Base-by-base conservation (phyloP, 2,113 vertebrate genomes). In the Bubo blakistoni region DNA sequence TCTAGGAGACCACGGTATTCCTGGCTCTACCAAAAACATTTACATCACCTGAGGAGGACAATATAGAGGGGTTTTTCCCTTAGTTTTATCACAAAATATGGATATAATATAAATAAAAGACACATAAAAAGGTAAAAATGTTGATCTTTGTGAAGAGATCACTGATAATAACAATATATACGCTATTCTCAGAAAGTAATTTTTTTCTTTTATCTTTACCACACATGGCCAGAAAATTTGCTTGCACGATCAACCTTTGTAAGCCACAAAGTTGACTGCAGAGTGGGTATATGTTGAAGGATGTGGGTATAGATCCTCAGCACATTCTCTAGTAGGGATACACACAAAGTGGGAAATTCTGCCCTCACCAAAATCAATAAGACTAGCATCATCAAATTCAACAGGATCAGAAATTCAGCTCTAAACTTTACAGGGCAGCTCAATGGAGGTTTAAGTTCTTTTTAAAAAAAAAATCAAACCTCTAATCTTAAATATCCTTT, bases 151-250 rank as follows among this genome's bases (percentile, higher is more conserved):
- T 34, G 32, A 26, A 66, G 34, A 78, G 8, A 13, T 16, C 29
- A 4, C 18, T 27, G 49, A 11, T 40, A 24, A 70, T 10, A 65
- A 67, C 11, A 63, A 71, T 51, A 16, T 27, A 62, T 38, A 40
- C 2, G 3, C 36, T 49, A 19, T 51, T 78, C 16, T 84, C 34
- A 73, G 26, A 32, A 27, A 76, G 27, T 3, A 49, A 7, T 3
- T 15, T 20, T 55, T 86, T 54, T 7, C 9, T 71, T 42, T 85
- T 32, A 4, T n/a, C 29, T 77, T 71, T 8, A 16, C 17, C 16
- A 27, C 1, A 0, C 1, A 1, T 4, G 9, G 61, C 32, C 42
- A 10, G 42, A 14, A 74, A 9, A 26, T 58, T 71, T 83, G 26
- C 54, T 27, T 51, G 47, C 42, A 57, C 2, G 0, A 7, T 20